Evolutionary conservation across 2,888 invertebrate genomes (phyloP).

Genomic region (Tipula vernalis): DNA sequence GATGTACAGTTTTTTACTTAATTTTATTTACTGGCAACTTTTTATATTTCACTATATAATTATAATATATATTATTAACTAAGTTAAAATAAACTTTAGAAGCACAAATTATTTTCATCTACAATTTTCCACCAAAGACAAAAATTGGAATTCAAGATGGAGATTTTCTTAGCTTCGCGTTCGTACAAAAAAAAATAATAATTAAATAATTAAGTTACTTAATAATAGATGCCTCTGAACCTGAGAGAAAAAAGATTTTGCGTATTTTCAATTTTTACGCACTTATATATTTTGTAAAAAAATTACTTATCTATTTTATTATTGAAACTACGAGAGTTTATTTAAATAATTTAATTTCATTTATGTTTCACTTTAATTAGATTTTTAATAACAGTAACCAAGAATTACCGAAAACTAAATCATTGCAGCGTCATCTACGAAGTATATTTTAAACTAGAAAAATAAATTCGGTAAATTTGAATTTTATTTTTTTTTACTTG

Average conservation of each 20-base stretch:
- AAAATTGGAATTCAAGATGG: not conserved
- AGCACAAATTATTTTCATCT: not conserved
- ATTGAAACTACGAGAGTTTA: too few species aligned
- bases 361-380: not conserved
- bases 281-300: too few species aligned
- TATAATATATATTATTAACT: not conserved
- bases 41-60: not conserved
- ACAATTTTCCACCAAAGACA: not conserved
- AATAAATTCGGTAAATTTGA: too few species aligned
- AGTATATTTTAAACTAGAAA: too few species aligned
- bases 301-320: too few species aligned
- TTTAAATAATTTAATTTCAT: not conserved
- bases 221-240: not conserved
- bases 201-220: not conserved
- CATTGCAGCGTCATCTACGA: too few species aligned
- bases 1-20: not conserved
- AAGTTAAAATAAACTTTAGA: not conserved
- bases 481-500: too few species aligned
- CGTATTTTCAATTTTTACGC: too few species aligned
- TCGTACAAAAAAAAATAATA: not conserved
- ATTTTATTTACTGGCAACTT: not conserved
- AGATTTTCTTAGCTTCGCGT: not conserved
- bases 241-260: not conserved
- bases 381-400: not conserved
- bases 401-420: too few species aligned